phyloP scores from a whole-genome alignment of 1,140 invertebrate genomes.

The Melitaea cinxia region DNA sequence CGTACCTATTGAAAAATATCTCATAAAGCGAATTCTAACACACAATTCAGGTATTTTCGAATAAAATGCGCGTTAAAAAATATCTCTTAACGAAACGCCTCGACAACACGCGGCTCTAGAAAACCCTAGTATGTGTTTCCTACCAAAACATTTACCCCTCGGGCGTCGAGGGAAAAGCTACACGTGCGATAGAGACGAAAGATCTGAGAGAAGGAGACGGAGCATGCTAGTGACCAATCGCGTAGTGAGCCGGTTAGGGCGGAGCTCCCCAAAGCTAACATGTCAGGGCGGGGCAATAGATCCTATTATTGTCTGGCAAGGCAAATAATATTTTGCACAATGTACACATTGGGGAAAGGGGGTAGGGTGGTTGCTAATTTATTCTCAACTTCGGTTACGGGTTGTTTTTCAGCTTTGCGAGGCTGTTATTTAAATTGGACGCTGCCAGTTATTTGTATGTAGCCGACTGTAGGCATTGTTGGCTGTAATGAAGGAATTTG shows the following conservation, averaged over 20 bases:
- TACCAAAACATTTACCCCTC: constrained; percentile 80
- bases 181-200: constrained; percentile 48
- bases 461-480: constrained; percentile 69
- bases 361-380: constrained; percentile 74
- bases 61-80: constrained; percentile 77
- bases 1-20: constrained; percentile 70
- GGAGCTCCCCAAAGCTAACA: constrained; percentile 73
- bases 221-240: constrained; percentile 53
- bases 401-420: constrained; percentile 81
- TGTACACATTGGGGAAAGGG: constrained; percentile 77
- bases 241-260: constrained; percentile 46
- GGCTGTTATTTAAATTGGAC: constrained; percentile 81
- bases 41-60: constrained; percentile 77
- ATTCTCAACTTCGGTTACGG: constrained; percentile 80
- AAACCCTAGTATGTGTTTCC: constrained; percentile 78
- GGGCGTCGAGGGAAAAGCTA: constrained; percentile 77
- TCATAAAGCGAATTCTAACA: constrained; percentile 77
- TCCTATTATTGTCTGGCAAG: constrained; percentile 80
- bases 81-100: constrained; percentile 62
- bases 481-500: constrained; percentile 74
- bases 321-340: constrained; percentile 81
- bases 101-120: constrained; percentile 69
- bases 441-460: constrained; percentile 77
- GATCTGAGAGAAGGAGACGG: constrained; percentile 41
- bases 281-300: constrained; percentile 78